Evolutionary conservation across 2,888 invertebrate species (phyloP).

Genomic region (Meghimatium bilineatum): DNA sequence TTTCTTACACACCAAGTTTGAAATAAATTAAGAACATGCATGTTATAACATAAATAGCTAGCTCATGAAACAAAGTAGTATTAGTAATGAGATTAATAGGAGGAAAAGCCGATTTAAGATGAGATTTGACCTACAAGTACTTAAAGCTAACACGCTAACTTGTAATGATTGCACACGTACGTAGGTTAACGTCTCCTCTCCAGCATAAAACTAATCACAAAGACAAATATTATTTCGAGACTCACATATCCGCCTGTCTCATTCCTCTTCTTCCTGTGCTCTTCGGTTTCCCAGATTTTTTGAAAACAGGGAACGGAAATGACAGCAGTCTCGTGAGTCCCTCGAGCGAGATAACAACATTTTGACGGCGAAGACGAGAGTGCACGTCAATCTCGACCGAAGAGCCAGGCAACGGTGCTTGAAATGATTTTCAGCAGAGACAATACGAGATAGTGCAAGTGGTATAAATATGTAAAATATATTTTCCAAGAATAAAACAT

Average conservation of each 20-base stretch:
- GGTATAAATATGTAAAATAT: background rate
- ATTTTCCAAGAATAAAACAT: background rate
- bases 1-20: no score
- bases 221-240: background rate
- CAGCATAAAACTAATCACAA: background rate
- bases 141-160: no score
- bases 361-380: background rate
- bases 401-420: conserved; percentile 18
- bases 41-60: no score
- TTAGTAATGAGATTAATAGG: no score
- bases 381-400: conserved; percentile 5
- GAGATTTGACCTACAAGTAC: no score
- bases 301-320: background rate
- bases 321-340: background rate
- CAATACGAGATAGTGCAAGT: background rate
- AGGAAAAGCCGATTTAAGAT: no score
- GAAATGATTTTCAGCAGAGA: conserved; percentile 11
- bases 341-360: conserved; percentile 23
- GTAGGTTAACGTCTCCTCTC: background rate
- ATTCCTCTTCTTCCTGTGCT: background rate
- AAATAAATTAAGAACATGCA: no score
- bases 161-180: no score
- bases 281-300: conserved; percentile 5
- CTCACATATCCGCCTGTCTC: background rate
- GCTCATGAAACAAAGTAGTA: no score